Percentiles rank a stretch among this genome's conserved stretches.
These are phyloP conservation scores for Drosophila prosaltans DNA, from an alignment of 1,140 invertebrate species.

Conservation along the genomic window DNA sequence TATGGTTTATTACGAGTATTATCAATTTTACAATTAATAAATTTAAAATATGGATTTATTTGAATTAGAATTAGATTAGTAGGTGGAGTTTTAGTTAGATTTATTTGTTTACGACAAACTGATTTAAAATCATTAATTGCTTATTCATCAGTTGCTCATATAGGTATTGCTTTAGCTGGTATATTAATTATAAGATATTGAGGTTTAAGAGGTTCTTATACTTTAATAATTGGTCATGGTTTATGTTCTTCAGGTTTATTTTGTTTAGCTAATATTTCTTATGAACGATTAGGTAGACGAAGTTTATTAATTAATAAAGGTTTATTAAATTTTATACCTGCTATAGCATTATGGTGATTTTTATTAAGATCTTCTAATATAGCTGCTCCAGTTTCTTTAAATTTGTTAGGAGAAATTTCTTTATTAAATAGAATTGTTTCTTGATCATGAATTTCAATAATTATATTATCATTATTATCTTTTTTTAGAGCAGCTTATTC, in stretches of 20 bases:
- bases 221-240: slow-evolving; percentile 88
- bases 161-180: slow-evolving; percentile 60
- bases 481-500: slow-evolving; percentile 83
- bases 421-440: slow-evolving; percentile 85
- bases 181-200: slow-evolving; percentile 84
- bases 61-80: slow-evolving; percentile 84
- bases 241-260: slow-evolving; percentile 88
- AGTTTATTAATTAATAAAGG: slow-evolving; percentile 83
- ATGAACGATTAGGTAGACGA: slow-evolving; percentile 84
- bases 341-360: slow-evolving; percentile 86
- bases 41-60: slow-evolving; percentile 83
- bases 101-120: slow-evolving; percentile 86
- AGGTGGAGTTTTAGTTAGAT: slow-evolving; percentile 84
- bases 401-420: slow-evolving; percentile 85
- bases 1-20: slow-evolving; percentile 86
- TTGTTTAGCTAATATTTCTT: slow-evolving; percentile 87
- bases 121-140: slow-evolving; percentile 59
- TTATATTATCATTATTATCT: slow-evolving; percentile 84
- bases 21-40: slow-evolving; percentile 81
- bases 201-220: slow-evolving; percentile 84
- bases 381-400: slow-evolving; percentile 82
- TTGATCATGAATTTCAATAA: slow-evolving; percentile 83
- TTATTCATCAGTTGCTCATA: slow-evolving; percentile 57
- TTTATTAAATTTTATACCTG: slow-evolving; percentile 82
- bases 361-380: slow-evolving; percentile 84